Evolutionary conservation across 2,113 vertebrate genomes (phyloP).

Genomic region (Camelus bactrianus): DNA sequence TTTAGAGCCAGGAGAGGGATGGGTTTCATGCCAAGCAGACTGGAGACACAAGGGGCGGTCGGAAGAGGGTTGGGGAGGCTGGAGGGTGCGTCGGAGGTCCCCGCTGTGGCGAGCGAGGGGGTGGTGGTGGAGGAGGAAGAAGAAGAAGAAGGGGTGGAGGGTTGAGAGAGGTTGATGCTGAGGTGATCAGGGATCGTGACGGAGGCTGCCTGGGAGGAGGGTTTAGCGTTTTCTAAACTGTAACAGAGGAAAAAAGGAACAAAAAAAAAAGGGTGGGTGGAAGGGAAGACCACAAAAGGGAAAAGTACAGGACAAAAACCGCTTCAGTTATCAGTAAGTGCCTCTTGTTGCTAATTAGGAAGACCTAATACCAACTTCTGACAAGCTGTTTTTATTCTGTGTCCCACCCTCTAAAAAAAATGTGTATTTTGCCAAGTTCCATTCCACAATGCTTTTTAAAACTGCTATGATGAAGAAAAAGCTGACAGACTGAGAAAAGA

Average conservation of each 20-base stretch:
- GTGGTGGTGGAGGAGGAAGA: conserved; percentile 96
- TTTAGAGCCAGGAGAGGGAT: conserved; percentile 97
- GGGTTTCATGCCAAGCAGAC: conserved; percentile 96
- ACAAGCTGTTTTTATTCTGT: conserved; percentile 36
- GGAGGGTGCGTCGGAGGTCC: conserved; percentile 92
- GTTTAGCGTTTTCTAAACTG: conserved; percentile 94
- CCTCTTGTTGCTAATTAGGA: conserved; percentile 72
- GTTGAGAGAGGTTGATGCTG: conserved; percentile 94
- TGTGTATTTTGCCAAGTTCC: not conserved
- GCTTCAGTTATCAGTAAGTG: conserved; percentile 80
- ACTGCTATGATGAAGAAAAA: conserved; percentile 47
- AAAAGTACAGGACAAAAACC: conserved; percentile 87
- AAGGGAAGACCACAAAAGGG: conserved; percentile 86
- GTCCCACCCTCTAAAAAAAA: conserved; percentile 74
- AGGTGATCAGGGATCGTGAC: conserved; percentile 95
- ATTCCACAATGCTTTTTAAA: conserved; percentile 37
- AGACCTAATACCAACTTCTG: conserved; percentile 35
- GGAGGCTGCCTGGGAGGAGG: conserved; percentile 92
- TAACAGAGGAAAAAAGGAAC: conserved; percentile 90
- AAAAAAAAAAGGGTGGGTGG: conserved; percentile 87
- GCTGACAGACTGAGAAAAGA: conserved; percentile 7
- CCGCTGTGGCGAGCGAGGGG: conserved; percentile 92
- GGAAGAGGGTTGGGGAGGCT: conserved; percentile 94
- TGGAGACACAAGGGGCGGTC: conserved; percentile 96
- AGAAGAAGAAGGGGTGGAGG: conserved; percentile 94